Percentiles rank a stretch among this genome's conserved stretches.
Evolutionary conservation across 2,888 invertebrate genomes (phyloP).

Genomic region (Neria commutata): DNA sequence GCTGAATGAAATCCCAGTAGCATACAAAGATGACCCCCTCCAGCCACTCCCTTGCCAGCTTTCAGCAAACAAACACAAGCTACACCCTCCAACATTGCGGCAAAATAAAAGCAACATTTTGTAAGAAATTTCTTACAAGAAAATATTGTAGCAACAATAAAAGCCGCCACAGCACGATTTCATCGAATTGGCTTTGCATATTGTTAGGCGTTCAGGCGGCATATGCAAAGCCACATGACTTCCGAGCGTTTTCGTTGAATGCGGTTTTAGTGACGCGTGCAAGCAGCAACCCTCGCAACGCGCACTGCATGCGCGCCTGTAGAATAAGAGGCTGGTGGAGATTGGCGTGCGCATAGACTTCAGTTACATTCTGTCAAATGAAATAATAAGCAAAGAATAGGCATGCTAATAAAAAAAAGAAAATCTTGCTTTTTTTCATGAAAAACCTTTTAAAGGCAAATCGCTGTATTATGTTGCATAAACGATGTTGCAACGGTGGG

Average conservation of each 20-base stretch:
- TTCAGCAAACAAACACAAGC: not conserved
- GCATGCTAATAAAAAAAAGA: too few species aligned
- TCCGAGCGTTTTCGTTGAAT: not conserved
- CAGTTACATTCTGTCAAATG: too few species aligned
- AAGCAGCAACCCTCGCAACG: not conserved
- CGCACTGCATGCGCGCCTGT: too few species aligned
- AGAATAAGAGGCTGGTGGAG: not conserved
- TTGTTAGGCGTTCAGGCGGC: slow-evolving; percentile 31
- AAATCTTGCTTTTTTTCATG: not conserved
- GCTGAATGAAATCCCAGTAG: not conserved
- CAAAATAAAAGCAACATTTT: not conserved
- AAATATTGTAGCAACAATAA: too few species aligned
- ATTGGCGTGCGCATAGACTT: too few species aligned
- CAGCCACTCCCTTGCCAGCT: not conserved
- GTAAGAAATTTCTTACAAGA: not conserved
- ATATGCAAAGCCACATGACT: not conserved
- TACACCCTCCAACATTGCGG: not conserved
- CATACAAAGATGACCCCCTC: not conserved
- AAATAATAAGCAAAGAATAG: too few species aligned
- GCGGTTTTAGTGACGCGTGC: not conserved
- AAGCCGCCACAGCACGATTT: slow-evolving; percentile 33
- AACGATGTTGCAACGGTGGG: not conserved
- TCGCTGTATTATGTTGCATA: not conserved
- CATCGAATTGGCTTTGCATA: slow-evolving; percentile 43
- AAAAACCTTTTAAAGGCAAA: slow-evolving; percentile 1